These are phyloP conservation scores for Mola mola DNA, from an alignment of 2,113 vertebrate species.

Conservation along the genomic window DNA sequence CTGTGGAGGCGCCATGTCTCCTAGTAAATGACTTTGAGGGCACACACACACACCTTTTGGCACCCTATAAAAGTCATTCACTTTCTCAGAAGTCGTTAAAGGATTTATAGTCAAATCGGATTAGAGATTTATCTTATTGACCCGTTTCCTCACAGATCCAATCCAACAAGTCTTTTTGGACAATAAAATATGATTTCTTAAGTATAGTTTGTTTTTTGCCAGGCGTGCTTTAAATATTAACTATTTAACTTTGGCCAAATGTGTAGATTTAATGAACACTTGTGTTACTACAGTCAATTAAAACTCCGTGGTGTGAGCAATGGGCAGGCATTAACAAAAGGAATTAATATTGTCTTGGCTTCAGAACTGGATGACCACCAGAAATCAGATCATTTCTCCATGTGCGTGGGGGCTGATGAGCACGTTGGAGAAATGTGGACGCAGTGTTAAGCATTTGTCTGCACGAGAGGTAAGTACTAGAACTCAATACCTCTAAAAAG, in stretches of 20 bases:
- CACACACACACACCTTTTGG: conserved; percentile 40
- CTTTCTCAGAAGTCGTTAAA: background rate
- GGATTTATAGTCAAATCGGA: background rate
- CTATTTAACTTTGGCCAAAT: background rate
- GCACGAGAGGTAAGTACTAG: no score
- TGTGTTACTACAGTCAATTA: background rate
- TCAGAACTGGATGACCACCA: background rate
- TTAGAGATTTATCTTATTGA: background rate
- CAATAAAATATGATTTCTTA: background rate
- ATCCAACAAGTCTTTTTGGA: no score
- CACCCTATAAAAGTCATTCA: conserved; percentile 11
- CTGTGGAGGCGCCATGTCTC: conserved; percentile 10
- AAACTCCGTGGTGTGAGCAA: background rate
- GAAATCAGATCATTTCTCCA: background rate
- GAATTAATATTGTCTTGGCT: conserved; percentile 6
- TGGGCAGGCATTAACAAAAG: background rate
- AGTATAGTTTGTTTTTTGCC: background rate
- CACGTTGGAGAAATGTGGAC: background rate
- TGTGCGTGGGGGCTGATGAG: no score
- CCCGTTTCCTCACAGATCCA: background rate
- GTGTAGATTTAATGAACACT: no score
- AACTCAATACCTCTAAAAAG: no score
- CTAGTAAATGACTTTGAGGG: conserved; percentile 30
- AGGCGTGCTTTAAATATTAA: background rate
- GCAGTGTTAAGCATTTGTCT: background rate